phyloP scores from a whole-genome alignment of 2,113 vertebrate genomes.

The Toxotes jaculatrix region DNA sequence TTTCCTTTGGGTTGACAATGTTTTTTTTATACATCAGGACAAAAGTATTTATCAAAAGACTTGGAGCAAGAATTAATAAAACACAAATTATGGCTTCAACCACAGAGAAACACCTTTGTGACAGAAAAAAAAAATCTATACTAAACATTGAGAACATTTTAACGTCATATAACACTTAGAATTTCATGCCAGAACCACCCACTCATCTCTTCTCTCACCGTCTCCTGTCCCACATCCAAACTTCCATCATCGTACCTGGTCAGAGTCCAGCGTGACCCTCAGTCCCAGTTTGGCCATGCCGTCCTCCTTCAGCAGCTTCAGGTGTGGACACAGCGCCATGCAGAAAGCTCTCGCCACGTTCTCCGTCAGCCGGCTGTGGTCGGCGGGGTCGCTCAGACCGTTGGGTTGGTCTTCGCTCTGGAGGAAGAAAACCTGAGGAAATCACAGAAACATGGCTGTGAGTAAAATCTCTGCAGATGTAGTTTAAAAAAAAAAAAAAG shows the following conservation, averaged over 20 bases:
- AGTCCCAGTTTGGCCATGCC: slow-evolving; percentile 97
- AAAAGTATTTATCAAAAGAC: too few species aligned
- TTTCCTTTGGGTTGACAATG: too few species aligned
- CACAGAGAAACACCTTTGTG: too few species aligned
- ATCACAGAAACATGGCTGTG: neutral
- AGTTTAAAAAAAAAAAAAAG: neutral
- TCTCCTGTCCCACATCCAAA: neutral
- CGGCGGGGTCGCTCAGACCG: slow-evolving; percentile 93
- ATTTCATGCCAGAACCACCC: too few species aligned
- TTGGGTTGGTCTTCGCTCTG: slow-evolving; percentile 94
- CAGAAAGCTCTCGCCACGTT: slow-evolving; percentile 97
- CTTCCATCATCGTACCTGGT: slow-evolving; percentile 87
- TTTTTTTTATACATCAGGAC: too few species aligned
- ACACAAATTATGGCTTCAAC: too few species aligned
- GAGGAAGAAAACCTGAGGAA: slow-evolving; percentile 93
- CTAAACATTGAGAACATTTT: too few species aligned
- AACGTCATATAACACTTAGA: too few species aligned
- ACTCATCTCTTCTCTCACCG: neutral
- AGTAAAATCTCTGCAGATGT: neutral
- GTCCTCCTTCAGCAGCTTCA: slow-evolving; percentile 97
- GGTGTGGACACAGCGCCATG: slow-evolving; percentile 93
- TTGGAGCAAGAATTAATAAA: too few species aligned
- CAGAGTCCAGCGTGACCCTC: slow-evolving; percentile 93
- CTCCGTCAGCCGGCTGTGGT: slow-evolving; percentile 96
- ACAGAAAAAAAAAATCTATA: neutral